Percentiles rank a stretch among this genome's conserved stretches.
These are phyloP conservation scores for Protobothrops flavoviridis DNA, from an alignment of 2,113 vertebrate genomes.

Conservation along the genomic window DNA sequence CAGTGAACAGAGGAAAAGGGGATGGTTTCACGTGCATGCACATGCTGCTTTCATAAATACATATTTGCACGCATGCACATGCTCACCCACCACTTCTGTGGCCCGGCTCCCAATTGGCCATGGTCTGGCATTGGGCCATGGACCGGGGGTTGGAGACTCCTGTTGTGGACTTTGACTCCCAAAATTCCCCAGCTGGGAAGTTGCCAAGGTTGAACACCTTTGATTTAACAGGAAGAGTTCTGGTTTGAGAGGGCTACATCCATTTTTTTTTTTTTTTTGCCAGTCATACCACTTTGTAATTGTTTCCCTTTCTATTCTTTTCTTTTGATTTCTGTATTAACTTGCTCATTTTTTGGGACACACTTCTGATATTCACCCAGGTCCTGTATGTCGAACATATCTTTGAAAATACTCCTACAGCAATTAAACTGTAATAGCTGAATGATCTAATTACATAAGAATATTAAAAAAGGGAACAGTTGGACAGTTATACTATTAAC, in stretches of 20 bases:
- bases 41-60: neutral
- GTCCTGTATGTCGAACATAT: neutral
- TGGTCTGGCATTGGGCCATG: neutral
- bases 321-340: neutral
- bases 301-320: neutral
- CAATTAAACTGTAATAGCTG: neutral
- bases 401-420: neutral
- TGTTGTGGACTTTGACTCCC: neutral
- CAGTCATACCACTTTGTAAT: neutral
- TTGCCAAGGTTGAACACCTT: neutral
- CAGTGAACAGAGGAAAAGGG: neutral
- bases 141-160: neutral
- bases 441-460: neutral
- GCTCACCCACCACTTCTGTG: neutral
- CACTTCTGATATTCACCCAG: neutral
- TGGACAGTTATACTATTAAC: neutral
- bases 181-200: neutral
- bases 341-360: neutral
- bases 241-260: neutral
- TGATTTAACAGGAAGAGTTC: neutral
- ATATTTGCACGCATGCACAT: neutral
- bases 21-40: neutral
- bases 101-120: neutral
- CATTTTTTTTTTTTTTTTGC: neutral
- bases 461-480: neutral